Base-by-base conservation (phyloP, 2,797 vertebrate species). In the Psittacula derbiana region DNA sequence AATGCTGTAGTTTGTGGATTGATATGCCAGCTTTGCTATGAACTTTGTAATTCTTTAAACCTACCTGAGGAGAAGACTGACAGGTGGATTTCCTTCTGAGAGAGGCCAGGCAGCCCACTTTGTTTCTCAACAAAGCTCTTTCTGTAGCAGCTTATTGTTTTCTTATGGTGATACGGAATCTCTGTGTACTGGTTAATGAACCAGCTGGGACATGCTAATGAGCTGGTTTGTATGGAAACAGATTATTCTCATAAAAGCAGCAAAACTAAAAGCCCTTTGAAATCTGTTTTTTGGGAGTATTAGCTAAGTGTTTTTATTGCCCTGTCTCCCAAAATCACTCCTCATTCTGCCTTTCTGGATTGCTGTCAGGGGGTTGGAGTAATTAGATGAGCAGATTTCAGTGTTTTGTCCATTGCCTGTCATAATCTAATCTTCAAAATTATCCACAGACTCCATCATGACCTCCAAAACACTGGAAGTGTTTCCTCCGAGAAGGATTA, bases 121-220 rank as follows among this genome's bases (percentile, higher is more conserved):
- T 1, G 0, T 50, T 91, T 58, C 71, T 80, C n/a, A 6, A 62
- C 46, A 55, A 73, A 70, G 12, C 75, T 65, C 41, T 40, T 79
- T 66, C 40, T 57, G 36, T 41, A 73, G 71, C 60, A 58, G 16
- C 86, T 86, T 50, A n/a, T 80, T 85, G 53, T 90, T 92, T 93
- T 71, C 71, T 92, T 85, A 19, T 31, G 58, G 72, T 55, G 75
- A 16, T 92, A 13, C 3, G 50, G 80, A 88, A 47, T 78, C 82
- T 83, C 73, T 47, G 8, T 72, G 33, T 92, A 15, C 53, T 92
- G 70, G 65, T 69, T 95, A 94, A 94, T 96, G 86, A 84, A 69
- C 47, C 88, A 92, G 49, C 83, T 86, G 88, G 76, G 80, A 40
- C 41, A 10, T 66, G 62, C 78, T 89, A 84, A 94, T 86, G 79